Evolutionary conservation across 2,797 vertebrate species (phyloP).

Genomic region (Paedocypris micromegethes): DNA sequence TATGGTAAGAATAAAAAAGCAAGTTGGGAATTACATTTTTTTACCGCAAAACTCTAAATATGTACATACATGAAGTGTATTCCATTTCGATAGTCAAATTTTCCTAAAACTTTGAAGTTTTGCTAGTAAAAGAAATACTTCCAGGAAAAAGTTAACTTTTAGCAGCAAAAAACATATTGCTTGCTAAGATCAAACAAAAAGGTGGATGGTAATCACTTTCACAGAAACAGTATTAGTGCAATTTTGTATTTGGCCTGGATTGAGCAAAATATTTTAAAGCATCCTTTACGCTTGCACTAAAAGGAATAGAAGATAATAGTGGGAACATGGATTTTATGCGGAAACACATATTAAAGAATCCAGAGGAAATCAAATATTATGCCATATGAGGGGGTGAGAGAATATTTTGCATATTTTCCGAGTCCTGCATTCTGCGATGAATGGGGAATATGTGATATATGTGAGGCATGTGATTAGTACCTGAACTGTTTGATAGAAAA

Average conservation of each 20-base stretch:
- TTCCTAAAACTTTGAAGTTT: too few relatives aligned
- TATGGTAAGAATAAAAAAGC: too few relatives aligned
- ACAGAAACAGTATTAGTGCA: not conserved
- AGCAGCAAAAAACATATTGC: not conserved
- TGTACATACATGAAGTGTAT: too few relatives aligned
- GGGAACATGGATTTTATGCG: conserved; percentile 4
- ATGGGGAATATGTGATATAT: not conserved
- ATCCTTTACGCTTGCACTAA: conserved; percentile 7
- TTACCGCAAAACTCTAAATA: too few relatives aligned
- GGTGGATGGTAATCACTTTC: not conserved
- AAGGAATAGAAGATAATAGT: not conserved
- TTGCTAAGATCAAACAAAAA: conserved; percentile 1
- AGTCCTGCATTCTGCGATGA: not conserved
- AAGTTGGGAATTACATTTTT: too few relatives aligned
- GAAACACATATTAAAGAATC: not conserved
- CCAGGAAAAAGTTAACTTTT: not conserved
- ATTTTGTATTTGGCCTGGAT: conserved; percentile 12
- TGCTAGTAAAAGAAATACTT: too few relatives aligned
- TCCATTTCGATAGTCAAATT: too few relatives aligned
- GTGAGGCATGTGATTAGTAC: conserved; percentile 9
- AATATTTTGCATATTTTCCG: not conserved
- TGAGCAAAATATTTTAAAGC: conserved; percentile 10
- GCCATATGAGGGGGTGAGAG: not conserved
- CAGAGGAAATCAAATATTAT: not conserved
- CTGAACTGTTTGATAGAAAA: conserved; percentile 20